Conservation (phyloP, 2,797 vertebrate genomes). For the Sebastes goodei region DNA sequence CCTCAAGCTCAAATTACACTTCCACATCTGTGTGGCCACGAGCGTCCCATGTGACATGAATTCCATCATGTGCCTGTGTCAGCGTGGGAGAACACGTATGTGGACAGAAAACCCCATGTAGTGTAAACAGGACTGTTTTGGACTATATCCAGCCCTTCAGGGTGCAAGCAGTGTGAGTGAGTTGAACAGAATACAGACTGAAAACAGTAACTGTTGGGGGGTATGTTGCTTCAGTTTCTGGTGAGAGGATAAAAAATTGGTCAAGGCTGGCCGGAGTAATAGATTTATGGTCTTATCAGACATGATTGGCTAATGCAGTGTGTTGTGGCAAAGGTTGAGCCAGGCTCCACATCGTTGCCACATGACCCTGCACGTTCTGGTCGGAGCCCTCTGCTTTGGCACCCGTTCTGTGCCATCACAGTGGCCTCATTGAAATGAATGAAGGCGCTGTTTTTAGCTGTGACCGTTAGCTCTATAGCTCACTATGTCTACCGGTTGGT, state of each 20-base stretch:
- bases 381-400: background rate
- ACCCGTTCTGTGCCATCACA: background rate
- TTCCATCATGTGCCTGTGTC: background rate
- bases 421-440: background rate
- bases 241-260: background rate
- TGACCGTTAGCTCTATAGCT: no score
- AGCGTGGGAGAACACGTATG: background rate
- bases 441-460: background rate
- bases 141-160: background rate
- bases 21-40: background rate
- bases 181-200: background rate
- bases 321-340: background rate
- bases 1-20: slow-evolving; percentile 1
- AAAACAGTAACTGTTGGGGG: background rate
- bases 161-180: background rate
- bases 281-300: background rate
- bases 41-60: background rate
- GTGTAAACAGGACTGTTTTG: background rate
- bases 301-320: background rate
- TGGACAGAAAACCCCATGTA: background rate
- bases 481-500: no score
- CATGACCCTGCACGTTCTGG: background rate
- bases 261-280: background rate
- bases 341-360: background rate
- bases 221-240: background rate